Conservation (phyloP, 2,113 vertebrate species). For the Oreocharis arfaki region DNA sequence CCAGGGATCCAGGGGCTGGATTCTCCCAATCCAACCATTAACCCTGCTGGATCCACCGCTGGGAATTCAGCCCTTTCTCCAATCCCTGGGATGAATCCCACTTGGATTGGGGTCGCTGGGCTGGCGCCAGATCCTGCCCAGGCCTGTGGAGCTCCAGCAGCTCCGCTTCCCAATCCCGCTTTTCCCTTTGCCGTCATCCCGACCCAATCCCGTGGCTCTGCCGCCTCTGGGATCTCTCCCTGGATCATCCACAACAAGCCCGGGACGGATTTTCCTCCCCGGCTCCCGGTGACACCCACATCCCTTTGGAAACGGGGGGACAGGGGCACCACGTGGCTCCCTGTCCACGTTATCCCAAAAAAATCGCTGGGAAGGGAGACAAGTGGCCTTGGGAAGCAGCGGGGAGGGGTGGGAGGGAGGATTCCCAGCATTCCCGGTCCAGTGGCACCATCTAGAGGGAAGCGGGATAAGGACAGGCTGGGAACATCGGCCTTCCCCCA, state of each 20-base stretch:
- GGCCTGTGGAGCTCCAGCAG: neutral
- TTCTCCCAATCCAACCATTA: neutral
- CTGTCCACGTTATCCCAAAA: accelerated
- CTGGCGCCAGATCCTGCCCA: neutral
- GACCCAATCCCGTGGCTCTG: accelerated
- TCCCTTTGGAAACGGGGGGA: no score
- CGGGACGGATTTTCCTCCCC: neutral
- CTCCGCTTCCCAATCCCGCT: neutral
- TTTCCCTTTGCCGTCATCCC: neutral
- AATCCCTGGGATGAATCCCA: neutral
- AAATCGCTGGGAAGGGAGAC: neutral
- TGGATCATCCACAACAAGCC: neutral
- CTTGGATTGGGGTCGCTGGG: accelerated
- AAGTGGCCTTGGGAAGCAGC: accelerated
- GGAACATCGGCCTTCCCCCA: accelerated
- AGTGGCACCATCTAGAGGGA: conserved; percentile 48
- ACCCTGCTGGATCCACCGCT: neutral
- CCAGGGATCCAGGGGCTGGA: neutral
- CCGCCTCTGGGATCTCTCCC: neutral
- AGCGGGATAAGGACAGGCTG: neutral
- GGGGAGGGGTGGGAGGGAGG: neutral
- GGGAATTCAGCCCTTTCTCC: neutral
- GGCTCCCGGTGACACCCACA: neutral
- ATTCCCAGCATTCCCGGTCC: neutral
- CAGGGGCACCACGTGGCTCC: no score